These are phyloP conservation scores for Cistogaster globosa DNA, from an alignment of 2,888 invertebrate genomes.

Conservation along the genomic window DNA sequence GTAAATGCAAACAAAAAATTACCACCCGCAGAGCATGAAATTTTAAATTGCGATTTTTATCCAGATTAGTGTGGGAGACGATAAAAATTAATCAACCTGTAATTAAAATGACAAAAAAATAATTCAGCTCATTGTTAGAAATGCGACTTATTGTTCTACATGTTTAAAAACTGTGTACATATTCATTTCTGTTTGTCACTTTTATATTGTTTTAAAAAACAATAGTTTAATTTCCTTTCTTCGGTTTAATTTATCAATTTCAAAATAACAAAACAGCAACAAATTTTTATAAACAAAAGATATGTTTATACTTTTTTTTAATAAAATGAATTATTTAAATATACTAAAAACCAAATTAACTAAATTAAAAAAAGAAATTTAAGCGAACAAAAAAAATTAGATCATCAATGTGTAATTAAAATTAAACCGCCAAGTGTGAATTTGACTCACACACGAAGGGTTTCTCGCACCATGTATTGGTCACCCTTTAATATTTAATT, in stretches of 20 bases:
- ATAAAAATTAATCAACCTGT: background rate
- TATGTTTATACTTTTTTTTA: background rate
- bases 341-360: conserved; percentile 1
- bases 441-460: no score
- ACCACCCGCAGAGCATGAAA: background rate
- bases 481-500: no score
- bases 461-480: no score
- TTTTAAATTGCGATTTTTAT: background rate
- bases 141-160: background rate
- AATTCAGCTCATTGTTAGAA: background rate
- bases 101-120: background rate
- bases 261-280: conserved; percentile 6
- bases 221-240: conserved; percentile 12
- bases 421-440: no score
- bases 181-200: conserved; percentile 10
- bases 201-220: conserved; percentile 25
- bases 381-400: no score
- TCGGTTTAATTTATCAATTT: conserved; percentile 32
- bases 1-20: no score
- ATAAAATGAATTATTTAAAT: conserved; percentile 12
- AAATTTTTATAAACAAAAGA: conserved; percentile 8
- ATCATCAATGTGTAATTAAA: no score
- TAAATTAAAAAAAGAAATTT: background rate
- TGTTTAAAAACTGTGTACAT: background rate
- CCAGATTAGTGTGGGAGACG: no score